Base-by-base conservation (phyloP, 2,797 vertebrate species). In the Galaxias olidus region DNA sequence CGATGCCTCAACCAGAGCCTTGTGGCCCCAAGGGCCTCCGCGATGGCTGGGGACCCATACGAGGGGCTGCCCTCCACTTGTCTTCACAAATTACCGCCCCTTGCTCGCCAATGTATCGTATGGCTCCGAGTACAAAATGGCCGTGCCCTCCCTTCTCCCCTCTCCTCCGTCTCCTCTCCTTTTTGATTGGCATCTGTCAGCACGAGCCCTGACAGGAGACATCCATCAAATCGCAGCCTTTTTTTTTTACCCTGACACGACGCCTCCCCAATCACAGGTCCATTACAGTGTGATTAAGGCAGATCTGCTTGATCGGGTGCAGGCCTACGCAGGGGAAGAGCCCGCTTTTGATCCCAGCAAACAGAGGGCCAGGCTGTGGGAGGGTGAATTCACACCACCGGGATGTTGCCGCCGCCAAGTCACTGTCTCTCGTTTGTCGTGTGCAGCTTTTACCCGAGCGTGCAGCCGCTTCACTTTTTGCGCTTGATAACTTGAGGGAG, bases 111-210 rank as follows among this genome's bases (percentile, higher is more conserved):
- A 30, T 30, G 30, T 2, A 30, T 30, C 6, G 6, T 30, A 6
- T 30, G 6, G 6, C 30, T 30, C 30, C 6, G 30, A 30, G 30
- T 6, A 30, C 30, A 30, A 30, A 2, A 30, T n/a, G n/a, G n/a
- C 30, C 2, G 30, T 2, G 30, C 30, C 30, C 30, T 30, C 30
- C 6, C 30, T 20, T 47, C 11, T 17, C 65, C 4, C 18, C 18
- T 66, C 46, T 57, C 47, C 55, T 65, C 45, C 59, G 42, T 66
- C 46, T 57, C 47, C 55, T 65, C 45, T 59, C 42, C 14, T 17
- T 19, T 59, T 14, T 69, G 76, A 84, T 42, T 77, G 71, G 73
- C 73, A 74, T 66, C 60, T 15, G 62, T 68, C 59, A 13, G 20
- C 48, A 49, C 15, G 40, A 45, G 43, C 47, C 17, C 1, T 10